A percentile compares a stretch with the other conserved stretches of the same genome.
Evolutionary conservation across 2,113 vertebrate genomes (phyloP).

Genomic region (Montifringilla adamsi): DNA sequence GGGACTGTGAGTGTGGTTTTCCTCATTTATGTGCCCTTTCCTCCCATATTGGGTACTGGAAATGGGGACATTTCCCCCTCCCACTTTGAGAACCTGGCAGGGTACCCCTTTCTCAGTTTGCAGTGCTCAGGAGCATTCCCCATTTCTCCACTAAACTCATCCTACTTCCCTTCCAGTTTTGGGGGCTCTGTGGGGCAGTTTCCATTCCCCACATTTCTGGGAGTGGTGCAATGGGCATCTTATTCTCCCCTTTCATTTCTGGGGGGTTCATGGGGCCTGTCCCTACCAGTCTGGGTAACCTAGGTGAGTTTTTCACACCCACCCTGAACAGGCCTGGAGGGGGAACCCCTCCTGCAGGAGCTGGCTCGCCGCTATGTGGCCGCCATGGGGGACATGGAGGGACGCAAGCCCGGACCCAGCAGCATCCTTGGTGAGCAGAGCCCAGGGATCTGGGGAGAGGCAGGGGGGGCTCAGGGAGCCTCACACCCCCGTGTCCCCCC

Average conservation of each 20-base stretch:
- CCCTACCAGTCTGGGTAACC: neutral
- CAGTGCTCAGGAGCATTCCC: neutral
- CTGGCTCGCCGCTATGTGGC: neutral
- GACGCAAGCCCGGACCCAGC: neutral
- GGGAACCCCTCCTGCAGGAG: neutral
- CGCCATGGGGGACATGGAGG: conserved; percentile 28
- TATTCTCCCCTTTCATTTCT: neutral
- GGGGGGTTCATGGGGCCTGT: neutral
- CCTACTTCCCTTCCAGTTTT: neutral
- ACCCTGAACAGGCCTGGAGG: neutral
- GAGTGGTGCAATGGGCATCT: neutral
- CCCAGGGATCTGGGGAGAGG: accelerated
- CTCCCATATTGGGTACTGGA: neutral
- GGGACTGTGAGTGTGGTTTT: neutral
- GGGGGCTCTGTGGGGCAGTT: neutral
- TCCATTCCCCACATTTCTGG: neutral
- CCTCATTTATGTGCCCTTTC: too few relatives aligned
- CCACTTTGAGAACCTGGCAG: neutral
- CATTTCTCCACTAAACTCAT: accelerated
- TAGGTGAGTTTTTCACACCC: accelerated
- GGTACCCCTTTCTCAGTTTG: neutral
- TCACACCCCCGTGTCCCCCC: neutral
- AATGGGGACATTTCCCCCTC: neutral
- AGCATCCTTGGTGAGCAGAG: neutral
- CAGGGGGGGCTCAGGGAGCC: neutral